phyloP scores from a whole-genome alignment of 30 jellyfish, hydroid and myxozoan genomes.

The Chironex yamaguchii region DNA sequence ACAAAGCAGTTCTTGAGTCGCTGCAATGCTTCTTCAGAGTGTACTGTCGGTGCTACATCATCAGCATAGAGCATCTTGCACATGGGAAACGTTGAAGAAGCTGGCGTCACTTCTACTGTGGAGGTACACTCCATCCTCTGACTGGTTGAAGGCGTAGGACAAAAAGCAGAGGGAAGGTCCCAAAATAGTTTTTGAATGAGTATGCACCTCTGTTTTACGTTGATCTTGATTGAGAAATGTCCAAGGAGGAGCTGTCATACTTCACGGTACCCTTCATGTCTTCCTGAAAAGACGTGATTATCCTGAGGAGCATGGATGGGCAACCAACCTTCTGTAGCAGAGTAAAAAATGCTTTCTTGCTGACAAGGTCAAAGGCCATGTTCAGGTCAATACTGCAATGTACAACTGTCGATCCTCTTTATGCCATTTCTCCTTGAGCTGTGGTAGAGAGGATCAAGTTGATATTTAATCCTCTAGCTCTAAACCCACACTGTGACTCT shows the following conservation, averaged over 20 bases:
- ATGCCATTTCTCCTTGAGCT: slow-evolving; percentile 39
- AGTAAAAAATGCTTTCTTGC: neutral
- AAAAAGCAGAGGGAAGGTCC: slow-evolving; percentile 23
- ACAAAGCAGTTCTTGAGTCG: slow-evolving; percentile 13
- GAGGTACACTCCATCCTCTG: neutral
- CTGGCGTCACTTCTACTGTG: slow-evolving; percentile 7
- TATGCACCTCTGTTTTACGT: slow-evolving; percentile 6
- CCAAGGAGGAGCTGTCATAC: neutral
- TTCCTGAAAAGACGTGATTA: slow-evolving; percentile 1
- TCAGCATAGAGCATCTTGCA: slow-evolving; percentile 7
- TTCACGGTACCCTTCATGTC: slow-evolving; percentile 10
- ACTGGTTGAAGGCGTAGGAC: neutral
- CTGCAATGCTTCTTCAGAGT: slow-evolving; percentile 43
- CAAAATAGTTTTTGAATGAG: neutral
- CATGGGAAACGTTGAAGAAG: neutral
- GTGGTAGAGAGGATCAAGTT: slow-evolving; percentile 31
- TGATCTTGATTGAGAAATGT: neutral
- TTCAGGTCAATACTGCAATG: slow-evolving; percentile 12
- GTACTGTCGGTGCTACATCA: slow-evolving; percentile 14
- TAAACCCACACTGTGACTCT: slow-evolving; percentile 51
- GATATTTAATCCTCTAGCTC: neutral
- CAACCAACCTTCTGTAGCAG: neutral
- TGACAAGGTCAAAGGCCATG: slow-evolving; percentile 16
- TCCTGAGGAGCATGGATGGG: slow-evolving; percentile 21
- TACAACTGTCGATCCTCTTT: neutral